Evolutionary conservation across 2,113 vertebrate species (phyloP), one percentile per base, ranked within the genome.

Genomic region (Corythornis madagascariensis): DNA sequence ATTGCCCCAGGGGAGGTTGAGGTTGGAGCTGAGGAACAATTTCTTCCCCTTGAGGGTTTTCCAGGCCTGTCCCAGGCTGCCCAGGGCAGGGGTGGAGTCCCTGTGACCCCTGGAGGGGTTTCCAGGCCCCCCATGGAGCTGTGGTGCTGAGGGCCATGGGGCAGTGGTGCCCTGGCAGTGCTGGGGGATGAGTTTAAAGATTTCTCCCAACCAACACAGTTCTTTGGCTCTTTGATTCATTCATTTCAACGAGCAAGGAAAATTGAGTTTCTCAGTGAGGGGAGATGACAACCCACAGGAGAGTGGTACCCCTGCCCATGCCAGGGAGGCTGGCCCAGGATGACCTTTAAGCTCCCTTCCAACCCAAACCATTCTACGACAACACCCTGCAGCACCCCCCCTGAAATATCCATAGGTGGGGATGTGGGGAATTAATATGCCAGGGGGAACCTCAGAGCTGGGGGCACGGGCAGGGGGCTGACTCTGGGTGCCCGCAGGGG

Each of bases 401-500:
- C 7, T 2, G 4, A 84, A 72, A 21, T 13, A 4, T 3, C 17
- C 0, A 38, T 38, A 38, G 38, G 38, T 6, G 1, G 12, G 20
- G 16, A 3, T 12, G 11, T 31, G 21, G 16, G 13, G 4, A 67
- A 33, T 33, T 0, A n/a, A 11, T 16, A 20, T n/a, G 13, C 9
- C 0, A 19, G 14, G 69, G 24, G 60, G 40, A 33, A 11, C 31
- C 52, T 79, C 19, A 4, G 48, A 50, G 48, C 53, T 55, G 19
- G 48, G 48, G 48, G 16, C 11, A 26, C 0, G 2, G 53, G 45
- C 24, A 11, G 24, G 35, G 78, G 67, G 26, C 85, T 95, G 82
- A 95, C 8, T 2, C 35, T 43, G 6, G 29, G n/a, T 64, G 43
- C 80, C 56, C 42, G 6, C 86, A 99, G 99, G 98, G 76, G 97